These are phyloP conservation scores for Bombus balteatus DNA, from an alignment of 1,140 invertebrate genomes.

Conservation along the genomic window DNA sequence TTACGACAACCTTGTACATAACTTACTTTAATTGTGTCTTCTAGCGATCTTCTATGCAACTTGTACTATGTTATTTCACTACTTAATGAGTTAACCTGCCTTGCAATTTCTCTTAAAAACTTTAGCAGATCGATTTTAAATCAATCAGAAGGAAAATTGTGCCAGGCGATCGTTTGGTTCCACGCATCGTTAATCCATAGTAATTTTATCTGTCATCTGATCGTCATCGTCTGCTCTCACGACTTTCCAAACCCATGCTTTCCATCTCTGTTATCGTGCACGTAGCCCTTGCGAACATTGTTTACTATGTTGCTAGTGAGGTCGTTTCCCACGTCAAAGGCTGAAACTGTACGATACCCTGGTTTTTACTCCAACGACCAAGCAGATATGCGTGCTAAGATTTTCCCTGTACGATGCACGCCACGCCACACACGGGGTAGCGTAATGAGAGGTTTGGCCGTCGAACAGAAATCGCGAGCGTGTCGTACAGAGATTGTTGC, in stretches of 20 bases:
- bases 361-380: constrained; percentile 1
- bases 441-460: constrained; percentile 22
- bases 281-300: constrained; percentile 5
- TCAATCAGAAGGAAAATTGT: not conserved
- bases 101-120: not conserved
- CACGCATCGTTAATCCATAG: not conserved
- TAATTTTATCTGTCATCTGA: not conserved
- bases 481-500: constrained; percentile 3
- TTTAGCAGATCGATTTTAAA: not conserved
- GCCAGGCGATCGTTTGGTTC: not conserved
- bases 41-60: not conserved
- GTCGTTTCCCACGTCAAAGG: constrained; percentile 46
- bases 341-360: not conserved
- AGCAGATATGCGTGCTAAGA: constrained; percentile 33
- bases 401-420: constrained; percentile 31
- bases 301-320: constrained; percentile 5
- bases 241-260: too few species aligned
- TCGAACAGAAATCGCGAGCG: constrained; percentile 45
- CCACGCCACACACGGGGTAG: constrained; percentile 20
- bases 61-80: not conserved
- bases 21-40: not conserved
- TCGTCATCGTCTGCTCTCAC: not conserved
- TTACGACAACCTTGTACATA: too few species aligned
- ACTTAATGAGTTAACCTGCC: not conserved
- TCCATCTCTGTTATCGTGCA: constrained; percentile 20